Base-by-base conservation (phyloP, 2,888 invertebrate genomes). In the Euzophera pinguis region DNA sequence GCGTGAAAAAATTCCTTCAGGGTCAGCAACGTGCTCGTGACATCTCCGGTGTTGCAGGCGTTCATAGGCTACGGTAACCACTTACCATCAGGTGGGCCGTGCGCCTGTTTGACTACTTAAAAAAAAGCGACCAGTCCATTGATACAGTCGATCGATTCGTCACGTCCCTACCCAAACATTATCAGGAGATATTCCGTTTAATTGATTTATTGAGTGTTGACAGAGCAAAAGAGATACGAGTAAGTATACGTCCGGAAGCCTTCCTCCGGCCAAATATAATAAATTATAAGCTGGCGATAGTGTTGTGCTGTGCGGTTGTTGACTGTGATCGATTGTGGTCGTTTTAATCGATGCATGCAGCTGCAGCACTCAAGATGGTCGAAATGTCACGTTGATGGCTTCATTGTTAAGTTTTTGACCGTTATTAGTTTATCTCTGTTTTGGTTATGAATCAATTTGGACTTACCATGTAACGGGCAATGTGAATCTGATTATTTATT, bases 361-460 rank as follows among this genome's bases (percentile, higher is more conserved):
- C 53, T 50, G 53, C 22, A 22, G 22, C 58, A 51, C 16, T 41
- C 43, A 60, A 60, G 52, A 58, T 55, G 58, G 58, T 53, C 54
- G 50, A 57, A 60, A 61, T 63, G 63, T 63, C 63, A 63, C 50
- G 34, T 48, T 58, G 63, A 63, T 55, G 60, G 54, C 61, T 63
- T 61, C 59, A 63, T 63, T 63, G 61, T 63, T 54, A 32, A 32
- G 32, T 12, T 32, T n/a, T 14, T 45, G 32, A 45, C 45, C 45
- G 45, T 45, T 43, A 43, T 41, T 41, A 38, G 29, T 7, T 43
- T 45, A 14, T 32, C 32, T 45, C 10, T 13, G 12, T 8, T 32
- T 45, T 45, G 45, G 6, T 29, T 14, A 45, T 32, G 43, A 29
- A 29, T 34, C 10, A 45, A 34, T 1, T 32, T 32, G 10, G 16